phyloP scores from a whole-genome alignment of 2,113 vertebrate species.

The Sardina pilchardus region DNA sequence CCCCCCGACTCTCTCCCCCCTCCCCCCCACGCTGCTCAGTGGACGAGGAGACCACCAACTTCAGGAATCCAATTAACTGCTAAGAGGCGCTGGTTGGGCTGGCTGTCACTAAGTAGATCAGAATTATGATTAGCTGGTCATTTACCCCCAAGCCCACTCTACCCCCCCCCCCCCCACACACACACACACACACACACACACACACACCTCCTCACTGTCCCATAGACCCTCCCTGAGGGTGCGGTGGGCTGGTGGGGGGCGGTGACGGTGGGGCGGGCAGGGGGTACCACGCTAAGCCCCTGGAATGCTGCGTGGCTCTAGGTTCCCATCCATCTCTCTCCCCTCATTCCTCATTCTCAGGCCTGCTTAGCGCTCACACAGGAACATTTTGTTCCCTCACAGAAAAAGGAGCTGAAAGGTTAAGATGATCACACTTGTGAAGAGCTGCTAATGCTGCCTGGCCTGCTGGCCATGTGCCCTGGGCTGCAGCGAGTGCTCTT shows the following conservation, averaged over 20 bases:
- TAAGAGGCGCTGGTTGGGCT: background rate
- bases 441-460: background rate
- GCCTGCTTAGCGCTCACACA: background rate
- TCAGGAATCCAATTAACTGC: conserved; percentile 12
- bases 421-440: background rate
- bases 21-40: background rate
- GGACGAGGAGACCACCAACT: background rate
- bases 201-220: background rate
- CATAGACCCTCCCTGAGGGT: background rate
- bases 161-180: background rate
- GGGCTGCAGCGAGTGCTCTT: background rate
- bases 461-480: background rate
- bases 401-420: background rate
- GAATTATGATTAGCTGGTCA: conserved; percentile 36
- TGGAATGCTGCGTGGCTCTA: background rate
- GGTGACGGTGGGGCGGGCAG: too few species aligned
- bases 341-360: background rate
- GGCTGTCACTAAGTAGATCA: conserved; percentile 30
- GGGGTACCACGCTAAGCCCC: background rate
- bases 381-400: background rate
- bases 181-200: too few species aligned
- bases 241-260: background rate
- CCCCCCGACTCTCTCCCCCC: background rate
- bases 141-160: conserved; percentile 2
- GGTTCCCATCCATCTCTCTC: background rate